phyloP scores from a whole-genome alignment of 2,113 vertebrate species.

The Calidris pygmaea region DNA sequence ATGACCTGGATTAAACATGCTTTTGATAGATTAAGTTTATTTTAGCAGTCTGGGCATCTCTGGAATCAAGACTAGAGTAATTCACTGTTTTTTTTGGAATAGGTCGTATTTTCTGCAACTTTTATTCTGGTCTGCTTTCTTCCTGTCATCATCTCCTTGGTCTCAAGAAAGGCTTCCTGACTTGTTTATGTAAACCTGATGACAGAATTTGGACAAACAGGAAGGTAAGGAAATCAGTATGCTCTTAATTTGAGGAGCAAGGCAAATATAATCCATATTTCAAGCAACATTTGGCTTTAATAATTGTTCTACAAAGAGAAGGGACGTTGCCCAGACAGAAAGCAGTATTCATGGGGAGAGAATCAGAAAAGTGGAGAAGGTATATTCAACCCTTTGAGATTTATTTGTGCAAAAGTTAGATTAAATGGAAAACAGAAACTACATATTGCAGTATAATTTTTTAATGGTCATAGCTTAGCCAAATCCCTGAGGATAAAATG shows the following conservation, averaged over 20 bases:
- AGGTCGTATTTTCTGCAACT: not conserved
- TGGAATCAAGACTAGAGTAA: not conserved
- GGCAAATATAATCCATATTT: constrained; percentile 22
- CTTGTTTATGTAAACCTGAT: constrained; percentile 28
- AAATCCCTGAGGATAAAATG: constrained; percentile 17
- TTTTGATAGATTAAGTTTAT: not conserved
- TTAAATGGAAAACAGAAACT: constrained; percentile 58
- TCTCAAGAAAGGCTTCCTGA: not conserved
- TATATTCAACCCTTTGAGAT: constrained; percentile 39
- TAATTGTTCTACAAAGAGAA: not conserved
- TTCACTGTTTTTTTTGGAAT: not conserved
- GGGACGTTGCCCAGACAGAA: not conserved
- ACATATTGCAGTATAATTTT: constrained; percentile 13
- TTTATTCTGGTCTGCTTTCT: not conserved
- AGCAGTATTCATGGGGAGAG: not conserved
- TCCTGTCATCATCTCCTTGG: not conserved
- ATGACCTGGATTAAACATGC: not conserved
- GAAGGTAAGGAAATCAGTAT: constrained; percentile 11
- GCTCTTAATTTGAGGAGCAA: not conserved
- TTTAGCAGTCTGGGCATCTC: not conserved
- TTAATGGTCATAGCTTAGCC: constrained; percentile 3
- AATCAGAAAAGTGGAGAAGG: constrained; percentile 13
- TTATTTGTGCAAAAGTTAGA: constrained; percentile 39
- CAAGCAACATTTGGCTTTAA: constrained; percentile 38
- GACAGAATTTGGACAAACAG: constrained; percentile 32